These are phyloP conservation scores for Streptopelia turtur DNA, from an alignment of 2,797 vertebrate genomes.

Conservation along the genomic window DNA sequence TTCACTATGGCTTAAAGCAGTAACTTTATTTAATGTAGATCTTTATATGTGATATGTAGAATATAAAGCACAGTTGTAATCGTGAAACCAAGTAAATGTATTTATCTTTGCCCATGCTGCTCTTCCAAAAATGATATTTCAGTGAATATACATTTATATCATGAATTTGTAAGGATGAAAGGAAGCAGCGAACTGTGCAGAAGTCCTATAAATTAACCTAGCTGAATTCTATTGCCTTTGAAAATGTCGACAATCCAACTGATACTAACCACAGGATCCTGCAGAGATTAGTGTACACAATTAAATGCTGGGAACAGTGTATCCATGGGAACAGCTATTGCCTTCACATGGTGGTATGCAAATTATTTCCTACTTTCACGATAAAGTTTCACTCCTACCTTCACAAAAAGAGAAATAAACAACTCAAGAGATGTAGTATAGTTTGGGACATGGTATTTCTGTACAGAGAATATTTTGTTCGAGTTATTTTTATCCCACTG, in stretches of 20 bases:
- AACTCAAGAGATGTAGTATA: background rate
- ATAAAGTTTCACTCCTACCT: background rate
- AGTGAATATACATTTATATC: background rate
- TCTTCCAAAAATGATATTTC: constrained; percentile 11
- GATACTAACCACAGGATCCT: constrained; percentile 52
- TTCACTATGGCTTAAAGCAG: background rate
- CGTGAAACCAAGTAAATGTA: background rate
- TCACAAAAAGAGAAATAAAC: constrained; percentile 3
- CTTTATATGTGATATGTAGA: background rate
- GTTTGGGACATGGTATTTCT: background rate
- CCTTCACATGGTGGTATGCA: constrained; percentile 41
- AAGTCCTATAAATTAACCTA: constrained; percentile 39
- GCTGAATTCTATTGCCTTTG: constrained; percentile 31
- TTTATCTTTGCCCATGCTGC: background rate
- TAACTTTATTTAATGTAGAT: background rate
- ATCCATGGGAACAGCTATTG: constrained; percentile 67
- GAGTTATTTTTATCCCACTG: background rate
- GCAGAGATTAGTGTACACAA: constrained; percentile 60
- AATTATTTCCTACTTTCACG: constrained; percentile 48
- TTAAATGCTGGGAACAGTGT: constrained; percentile 54
- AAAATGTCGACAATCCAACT: constrained; percentile 34
- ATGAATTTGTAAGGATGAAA: constrained; percentile 29
- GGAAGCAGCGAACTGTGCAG: background rate
- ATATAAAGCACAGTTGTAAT: constrained; percentile 6
- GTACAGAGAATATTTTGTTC: background rate